Percentiles rank a stretch among this genome's conserved stretches.
Conservation (phyloP, 2,888 invertebrate species). For the Tuta absoluta region DNA sequence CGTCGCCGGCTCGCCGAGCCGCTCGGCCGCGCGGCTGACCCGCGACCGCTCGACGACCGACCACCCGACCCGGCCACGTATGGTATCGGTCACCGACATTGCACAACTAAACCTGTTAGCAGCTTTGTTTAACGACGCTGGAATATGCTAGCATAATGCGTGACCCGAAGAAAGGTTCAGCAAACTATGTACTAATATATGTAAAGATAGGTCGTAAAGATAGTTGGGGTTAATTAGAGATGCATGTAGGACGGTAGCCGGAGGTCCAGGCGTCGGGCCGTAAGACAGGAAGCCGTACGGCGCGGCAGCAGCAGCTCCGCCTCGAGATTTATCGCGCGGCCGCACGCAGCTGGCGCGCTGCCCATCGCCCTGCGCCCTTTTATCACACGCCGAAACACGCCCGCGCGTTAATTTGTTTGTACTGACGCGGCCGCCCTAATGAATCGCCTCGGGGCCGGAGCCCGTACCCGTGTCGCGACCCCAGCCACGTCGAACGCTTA, state of each 20-base stretch:
- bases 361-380: slow-evolving; percentile 74
- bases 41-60: slow-evolving; percentile 38
- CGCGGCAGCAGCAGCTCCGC: slow-evolving; percentile 36
- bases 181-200: neutral
- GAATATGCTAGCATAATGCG: neutral
- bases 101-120: slow-evolving; percentile 34
- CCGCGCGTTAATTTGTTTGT: slow-evolving; percentile 80
- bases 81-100: slow-evolving; percentile 60
- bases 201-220: slow-evolving; percentile 7
- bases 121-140: neutral
- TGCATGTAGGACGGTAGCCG: slow-evolving; percentile 23
- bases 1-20: slow-evolving; percentile 32
- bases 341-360: slow-evolving; percentile 72
- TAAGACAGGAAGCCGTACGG: slow-evolving; percentile 1
- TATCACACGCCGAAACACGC: slow-evolving; percentile 76
- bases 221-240: slow-evolving; percentile 21
- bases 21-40: slow-evolving; percentile 25
- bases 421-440: slow-evolving; percentile 77
- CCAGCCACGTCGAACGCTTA: slow-evolving; percentile 70
- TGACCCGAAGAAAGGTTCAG: neutral
- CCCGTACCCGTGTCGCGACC: slow-evolving; percentile 71
- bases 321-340: slow-evolving; percentile 67
- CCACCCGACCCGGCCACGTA: slow-evolving; percentile 36
- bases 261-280: slow-evolving; percentile 1
- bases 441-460: slow-evolving; percentile 75